Evolutionary conservation across 2,888 invertebrate genomes (phyloP), one percentile per base, ranked within the genome.

Genomic region (Drosophila planitibia): DNA sequence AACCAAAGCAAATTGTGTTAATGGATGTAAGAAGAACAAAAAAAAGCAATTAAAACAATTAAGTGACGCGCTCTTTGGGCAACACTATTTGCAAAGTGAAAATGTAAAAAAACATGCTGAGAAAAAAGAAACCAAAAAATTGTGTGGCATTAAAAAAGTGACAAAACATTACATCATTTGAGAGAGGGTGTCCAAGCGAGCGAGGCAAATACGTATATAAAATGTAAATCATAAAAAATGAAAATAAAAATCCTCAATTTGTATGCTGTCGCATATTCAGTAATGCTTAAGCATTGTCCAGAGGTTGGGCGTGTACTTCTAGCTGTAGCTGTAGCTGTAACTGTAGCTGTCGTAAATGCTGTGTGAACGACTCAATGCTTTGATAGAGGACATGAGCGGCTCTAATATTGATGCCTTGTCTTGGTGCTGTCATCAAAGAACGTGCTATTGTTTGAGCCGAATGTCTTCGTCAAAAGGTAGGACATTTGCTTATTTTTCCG

Each of bases 231-330:
- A 76, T 76, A 76, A 76, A 74, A 85, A 90, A 82, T 82, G 77
- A 82, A 82, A 83, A 79, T 85, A 88, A 88, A 90, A 90, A 88
- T 88, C 87, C 89, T 68, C 89, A 88, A 90, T 88, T 90, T 88
- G 89, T 90, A 88, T 88, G 79, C 90, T 89, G 89, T 88, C 90
- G 90, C 87, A 88, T 83, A 88, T 88, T 88, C 74, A 67, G 78
- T 75, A 85, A 79, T 67, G 79, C 85, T 82, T 82, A 73, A 89
- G 79, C 80, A 80, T 72, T 76, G 89, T 86, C 89, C 84, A 78
- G 57, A 52, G 41, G 39, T 53, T n/a, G 39, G 49, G 41, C 2
- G 14, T 35, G 28, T 19, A 41, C 32, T 41, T 58, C 39, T 39
- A 58, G 57, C 49, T 39, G 54, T 66, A 25, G 10, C 30, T 37